A percentile compares a stretch with the other conserved stretches of the same genome.
Evolutionary conservation across 2,888 invertebrate genomes (phyloP).

Genomic region (Nemotelus nigrinus): DNA sequence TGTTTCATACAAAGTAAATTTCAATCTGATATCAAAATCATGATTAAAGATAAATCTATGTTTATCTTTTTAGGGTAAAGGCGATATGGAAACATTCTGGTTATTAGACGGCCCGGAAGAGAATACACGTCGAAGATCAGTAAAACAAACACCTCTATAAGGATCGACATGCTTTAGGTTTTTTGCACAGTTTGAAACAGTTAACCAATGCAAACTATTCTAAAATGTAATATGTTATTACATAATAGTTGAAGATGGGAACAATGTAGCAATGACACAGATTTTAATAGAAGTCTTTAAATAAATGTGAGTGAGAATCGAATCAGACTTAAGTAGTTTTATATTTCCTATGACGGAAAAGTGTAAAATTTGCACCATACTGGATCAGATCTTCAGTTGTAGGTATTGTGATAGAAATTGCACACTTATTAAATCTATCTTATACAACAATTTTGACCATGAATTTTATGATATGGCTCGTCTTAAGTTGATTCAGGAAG

Average conservation of each 20-base stretch:
- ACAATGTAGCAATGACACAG: conserved; percentile 16
- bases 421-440: too few relatives aligned
- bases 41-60: conserved; percentile 2
- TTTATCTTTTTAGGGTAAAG: conserved; percentile 76
- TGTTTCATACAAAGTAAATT: too few relatives aligned
- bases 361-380: too few relatives aligned
- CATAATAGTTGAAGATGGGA: conserved; percentile 20
- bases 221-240: conserved; percentile 11
- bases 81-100: conserved; percentile 88
- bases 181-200: conserved; percentile 29
- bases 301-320: not conserved
- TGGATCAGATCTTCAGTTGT: too few relatives aligned
- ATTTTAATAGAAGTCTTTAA: not conserved
- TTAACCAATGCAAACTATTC: conserved; percentile 17
- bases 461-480: too few relatives aligned
- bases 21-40: conserved; percentile 35
- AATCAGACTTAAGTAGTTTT: too few relatives aligned
- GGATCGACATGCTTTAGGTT: not conserved
- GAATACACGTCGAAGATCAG: conserved; percentile 9
- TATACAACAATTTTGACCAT: too few relatives aligned
- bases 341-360: too few relatives aligned
- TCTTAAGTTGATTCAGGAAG: too few relatives aligned
- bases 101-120: conserved; percentile 70
- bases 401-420: too few relatives aligned
- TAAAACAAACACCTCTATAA: not conserved